Evolutionary conservation across 2,888 invertebrate genomes (phyloP).

Genomic region (Tetanocera ferruginea): DNA sequence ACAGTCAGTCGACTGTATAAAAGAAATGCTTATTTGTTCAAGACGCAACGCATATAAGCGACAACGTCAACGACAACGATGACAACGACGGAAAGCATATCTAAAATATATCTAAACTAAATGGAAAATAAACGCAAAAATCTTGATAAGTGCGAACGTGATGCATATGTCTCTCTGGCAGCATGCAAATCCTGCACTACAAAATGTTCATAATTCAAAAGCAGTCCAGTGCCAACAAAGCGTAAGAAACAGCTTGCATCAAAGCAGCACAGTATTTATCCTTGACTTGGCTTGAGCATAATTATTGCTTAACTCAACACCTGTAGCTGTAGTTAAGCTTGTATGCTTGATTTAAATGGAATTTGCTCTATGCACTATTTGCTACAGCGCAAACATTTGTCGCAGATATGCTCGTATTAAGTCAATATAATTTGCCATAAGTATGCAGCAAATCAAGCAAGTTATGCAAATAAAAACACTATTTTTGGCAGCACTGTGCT

Average conservation of each 20-base stretch:
- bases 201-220: background rate
- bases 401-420: background rate
- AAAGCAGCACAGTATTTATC: no score
- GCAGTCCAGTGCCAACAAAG: background rate
- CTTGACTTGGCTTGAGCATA: no score
- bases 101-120: background rate
- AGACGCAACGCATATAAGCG: background rate
- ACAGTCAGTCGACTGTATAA: constrained; percentile 19
- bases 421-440: background rate
- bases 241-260: background rate
- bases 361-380: no score
- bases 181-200: background rate
- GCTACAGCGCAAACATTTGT: background rate
- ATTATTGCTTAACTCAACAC: no score
- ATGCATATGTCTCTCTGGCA: background rate
- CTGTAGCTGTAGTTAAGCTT: no score
- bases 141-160: background rate
- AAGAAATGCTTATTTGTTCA: constrained; percentile 19
- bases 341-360: no score
- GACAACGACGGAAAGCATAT: background rate
- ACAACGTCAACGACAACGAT: background rate
- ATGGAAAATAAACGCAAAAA: background rate
- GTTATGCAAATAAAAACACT: no score
- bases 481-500: background rate
- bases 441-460: background rate